phyloP scores from a whole-genome alignment of 1,140 invertebrate species.

The Bursaphelenchus mucronatus region DNA sequence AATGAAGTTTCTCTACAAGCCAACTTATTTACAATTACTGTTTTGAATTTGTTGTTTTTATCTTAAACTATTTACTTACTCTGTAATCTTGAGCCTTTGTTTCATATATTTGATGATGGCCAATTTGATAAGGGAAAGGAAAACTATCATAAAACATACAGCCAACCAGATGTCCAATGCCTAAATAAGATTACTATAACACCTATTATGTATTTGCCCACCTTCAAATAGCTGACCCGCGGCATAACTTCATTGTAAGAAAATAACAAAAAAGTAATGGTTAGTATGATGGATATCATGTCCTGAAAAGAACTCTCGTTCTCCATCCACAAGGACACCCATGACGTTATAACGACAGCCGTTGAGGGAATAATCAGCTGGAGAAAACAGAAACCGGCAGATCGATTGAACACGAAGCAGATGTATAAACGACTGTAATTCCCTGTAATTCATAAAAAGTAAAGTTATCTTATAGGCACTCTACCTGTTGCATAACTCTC shows the following conservation, averaged over 20 bases:
- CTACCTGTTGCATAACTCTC: slow-evolving; percentile 53
- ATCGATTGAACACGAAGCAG: slow-evolving; percentile 57
- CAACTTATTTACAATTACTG: slow-evolving; percentile 2
- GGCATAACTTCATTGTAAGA: slow-evolving; percentile 93
- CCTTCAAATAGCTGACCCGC: slow-evolving; percentile 68
- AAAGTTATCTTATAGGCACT: slow-evolving; percentile 24
- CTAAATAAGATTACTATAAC: slow-evolving; percentile 67
- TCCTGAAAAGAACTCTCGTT: slow-evolving; percentile 73
- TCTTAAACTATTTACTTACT: neutral
- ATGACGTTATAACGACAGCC: slow-evolving; percentile 55
- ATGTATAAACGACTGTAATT: slow-evolving; percentile 55
- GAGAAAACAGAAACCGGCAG: slow-evolving; percentile 60
- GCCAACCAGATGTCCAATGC: slow-evolving; percentile 92
- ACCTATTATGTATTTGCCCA: slow-evolving; percentile 19
- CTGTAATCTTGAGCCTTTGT: slow-evolving; percentile 32
- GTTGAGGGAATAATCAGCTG: slow-evolving; percentile 60
- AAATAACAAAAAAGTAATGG: slow-evolving; percentile 97
- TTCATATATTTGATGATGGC: slow-evolving; percentile 60
- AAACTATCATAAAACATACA: slow-evolving; percentile 64
- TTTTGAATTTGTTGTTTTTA: neutral
- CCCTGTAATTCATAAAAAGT: slow-evolving; percentile 39
- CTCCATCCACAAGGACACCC: slow-evolving; percentile 61
- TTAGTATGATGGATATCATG: slow-evolving; percentile 84
- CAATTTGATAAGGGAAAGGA: slow-evolving; percentile 60
- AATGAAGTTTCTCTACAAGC: neutral